Percentiles rank a stretch among this genome's conserved stretches.
Conservation (phyloP, 2,797 vertebrate species). For the Dermochelys coriacea region DNA sequence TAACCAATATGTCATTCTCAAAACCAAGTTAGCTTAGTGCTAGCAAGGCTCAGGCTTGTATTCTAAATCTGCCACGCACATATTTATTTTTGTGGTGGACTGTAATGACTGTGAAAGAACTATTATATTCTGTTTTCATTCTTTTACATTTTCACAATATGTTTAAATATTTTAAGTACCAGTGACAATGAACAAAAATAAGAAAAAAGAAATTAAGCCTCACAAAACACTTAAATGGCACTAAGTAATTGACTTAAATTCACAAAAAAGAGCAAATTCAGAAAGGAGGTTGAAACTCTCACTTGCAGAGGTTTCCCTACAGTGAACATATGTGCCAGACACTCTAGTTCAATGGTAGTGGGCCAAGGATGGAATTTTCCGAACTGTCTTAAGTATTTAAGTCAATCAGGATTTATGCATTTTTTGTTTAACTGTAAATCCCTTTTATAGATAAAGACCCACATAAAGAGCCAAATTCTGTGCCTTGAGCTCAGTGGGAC, state of each 20-base stretch:
- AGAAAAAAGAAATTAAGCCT: not conserved
- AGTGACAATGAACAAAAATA: not conserved
- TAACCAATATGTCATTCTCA: slow-evolving; percentile 1
- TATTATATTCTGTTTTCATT: not conserved
- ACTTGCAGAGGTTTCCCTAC: not conserved
- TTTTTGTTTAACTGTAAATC: not conserved
- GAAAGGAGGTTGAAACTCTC: not conserved
- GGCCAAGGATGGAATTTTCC: not conserved
- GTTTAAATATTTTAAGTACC: not conserved
- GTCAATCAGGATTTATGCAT: not conserved
- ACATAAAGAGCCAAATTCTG: not conserved
- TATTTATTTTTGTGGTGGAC: not conserved
- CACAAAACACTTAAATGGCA: not conserved
- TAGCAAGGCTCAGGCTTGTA: not conserved
- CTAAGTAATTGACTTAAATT: not conserved
- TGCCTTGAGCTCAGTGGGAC: not conserved
- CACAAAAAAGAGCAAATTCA: not conserved
- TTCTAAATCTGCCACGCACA: not conserved
- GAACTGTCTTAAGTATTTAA: not conserved
- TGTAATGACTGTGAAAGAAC: not conserved
- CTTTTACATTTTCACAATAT: not conserved
- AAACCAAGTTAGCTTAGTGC: not conserved
- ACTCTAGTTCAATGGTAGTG: not conserved
- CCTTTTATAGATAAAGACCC: not conserved
- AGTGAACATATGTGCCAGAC: not conserved